phyloP scores from a whole-genome alignment of 2,797 vertebrate species.

The Antrozous pallidus region DNA sequence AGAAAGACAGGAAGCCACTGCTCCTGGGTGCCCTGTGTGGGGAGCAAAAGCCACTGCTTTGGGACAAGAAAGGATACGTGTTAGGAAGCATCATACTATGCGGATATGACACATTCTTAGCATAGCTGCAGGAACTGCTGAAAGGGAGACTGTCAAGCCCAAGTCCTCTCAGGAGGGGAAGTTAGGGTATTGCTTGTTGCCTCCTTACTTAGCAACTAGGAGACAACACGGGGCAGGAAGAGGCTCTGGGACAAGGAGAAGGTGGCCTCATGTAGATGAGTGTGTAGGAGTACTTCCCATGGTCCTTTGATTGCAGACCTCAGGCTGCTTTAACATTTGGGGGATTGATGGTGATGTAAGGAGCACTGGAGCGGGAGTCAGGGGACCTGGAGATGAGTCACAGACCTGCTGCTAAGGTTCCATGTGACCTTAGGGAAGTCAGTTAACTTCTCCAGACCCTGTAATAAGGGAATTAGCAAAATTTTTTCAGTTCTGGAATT shows the following conservation, averaged over 20 bases:
- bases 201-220: not conserved
- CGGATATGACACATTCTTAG: not conserved
- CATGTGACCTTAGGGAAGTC: constrained; percentile 8
- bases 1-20: not conserved
- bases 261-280: too few relatives aligned
- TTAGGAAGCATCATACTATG: not conserved
- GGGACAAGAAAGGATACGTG: not conserved
- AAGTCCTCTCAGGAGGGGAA: not conserved
- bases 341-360: not conserved
- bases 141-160: not conserved
- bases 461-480: constrained; percentile 6
- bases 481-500: not conserved
- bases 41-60: not conserved
- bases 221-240: not conserved
- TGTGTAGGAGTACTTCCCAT: not conserved
- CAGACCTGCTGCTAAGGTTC: not conserved
- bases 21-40: not conserved
- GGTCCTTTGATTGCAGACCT: not conserved
- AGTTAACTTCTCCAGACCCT: not conserved
- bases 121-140: not conserved
- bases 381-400: not conserved
- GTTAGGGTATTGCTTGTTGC: not conserved
- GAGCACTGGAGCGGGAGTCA: not conserved
- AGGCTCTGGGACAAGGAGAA: not conserved
- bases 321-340: not conserved